Evolutionary conservation across 2,797 vertebrate species (phyloP).

Genomic region (Protosalanx chinensis): DNA sequence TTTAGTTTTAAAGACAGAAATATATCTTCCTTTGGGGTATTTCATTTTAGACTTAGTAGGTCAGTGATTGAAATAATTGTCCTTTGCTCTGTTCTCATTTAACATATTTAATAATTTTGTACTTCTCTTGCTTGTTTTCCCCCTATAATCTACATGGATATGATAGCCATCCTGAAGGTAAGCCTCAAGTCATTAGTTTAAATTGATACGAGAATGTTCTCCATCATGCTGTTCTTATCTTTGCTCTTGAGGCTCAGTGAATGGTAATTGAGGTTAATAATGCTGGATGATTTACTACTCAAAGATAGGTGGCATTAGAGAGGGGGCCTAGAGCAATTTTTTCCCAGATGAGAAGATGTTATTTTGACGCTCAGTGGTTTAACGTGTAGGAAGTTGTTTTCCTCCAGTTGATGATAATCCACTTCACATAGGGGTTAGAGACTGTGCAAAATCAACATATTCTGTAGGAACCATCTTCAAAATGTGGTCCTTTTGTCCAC

Average conservation of each 20-base stretch:
- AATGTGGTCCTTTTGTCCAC: not conserved
- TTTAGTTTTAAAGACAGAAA: not conserved
- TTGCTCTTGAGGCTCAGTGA: not conserved
- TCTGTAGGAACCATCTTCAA: not conserved
- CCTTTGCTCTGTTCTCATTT: not conserved
- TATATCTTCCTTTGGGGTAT: not conserved
- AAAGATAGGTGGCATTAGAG: not conserved
- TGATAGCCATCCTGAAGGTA: slow-evolving; percentile 53
- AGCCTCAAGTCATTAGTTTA: slow-evolving; percentile 24
- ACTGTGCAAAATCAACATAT: too few relatives aligned
- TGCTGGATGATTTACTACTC: not conserved
- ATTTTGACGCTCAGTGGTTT: not conserved
- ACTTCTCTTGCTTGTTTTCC: not conserved
- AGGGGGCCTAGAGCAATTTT: not conserved
- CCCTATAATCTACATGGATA: not conserved
- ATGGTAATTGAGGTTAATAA: not conserved
- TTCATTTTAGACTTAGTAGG: not conserved
- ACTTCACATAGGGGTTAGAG: not conserved
- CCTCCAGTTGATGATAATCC: not conserved
- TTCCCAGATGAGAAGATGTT: not conserved
- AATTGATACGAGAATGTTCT: not conserved
- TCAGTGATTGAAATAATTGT: not conserved
- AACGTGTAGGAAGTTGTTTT: not conserved
- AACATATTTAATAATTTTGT: not conserved
- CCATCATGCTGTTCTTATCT: not conserved